Evolutionary conservation across 2,888 invertebrate species (phyloP), one percentile per base, ranked within the genome.

Genomic region (Euclidia mi): DNA sequence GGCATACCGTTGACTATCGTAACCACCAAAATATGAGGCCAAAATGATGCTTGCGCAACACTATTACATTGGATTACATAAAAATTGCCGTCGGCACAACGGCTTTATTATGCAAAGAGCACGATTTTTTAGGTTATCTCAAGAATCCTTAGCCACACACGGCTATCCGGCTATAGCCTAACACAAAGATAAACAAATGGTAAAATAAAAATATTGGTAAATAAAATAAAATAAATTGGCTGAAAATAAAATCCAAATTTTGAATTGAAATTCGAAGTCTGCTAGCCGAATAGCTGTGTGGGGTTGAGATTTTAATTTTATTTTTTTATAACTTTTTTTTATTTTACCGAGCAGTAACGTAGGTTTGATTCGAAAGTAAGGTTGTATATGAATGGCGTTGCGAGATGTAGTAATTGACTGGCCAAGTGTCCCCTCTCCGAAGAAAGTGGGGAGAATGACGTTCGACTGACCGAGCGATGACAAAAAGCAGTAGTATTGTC

Each of bases 51-150:
- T 92, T 92, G 85, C 85, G 82, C 83, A 92, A 93, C 79, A 83
- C 88, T 87, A 88, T 92, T 91, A 89, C 91, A 85, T 83, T 79
- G 84, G 88, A 89, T 93, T 93, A 92, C 89, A 92, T 92, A 92
- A 93, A 92, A 90, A 89, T 85, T 71, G 89, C 90, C 88, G 87
- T 68, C 82, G 86, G 91, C 85, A 81, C 81, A 65, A 82, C 80
- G 55, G 59, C 58, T 66, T 81, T 89, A 66, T 72, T 71, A 60
- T 74, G 74, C 76, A 74, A 74, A 76, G 76, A 74, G 34, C 65
- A 60, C 50, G 50, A 60, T 37, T 64, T 63, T 90, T 84, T 85
- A 78, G 85, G 85, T 82, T 87, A 83, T 79, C 66, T 76, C 61
- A 75, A 69, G 79, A 81, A 82, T 82, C 80, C 81, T 82, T 77